Percentiles rank a stretch among this genome's conserved stretches.
Evolutionary conservation across 2,888 invertebrate species (phyloP).

Genomic region (Xestia sexstrigata): DNA sequence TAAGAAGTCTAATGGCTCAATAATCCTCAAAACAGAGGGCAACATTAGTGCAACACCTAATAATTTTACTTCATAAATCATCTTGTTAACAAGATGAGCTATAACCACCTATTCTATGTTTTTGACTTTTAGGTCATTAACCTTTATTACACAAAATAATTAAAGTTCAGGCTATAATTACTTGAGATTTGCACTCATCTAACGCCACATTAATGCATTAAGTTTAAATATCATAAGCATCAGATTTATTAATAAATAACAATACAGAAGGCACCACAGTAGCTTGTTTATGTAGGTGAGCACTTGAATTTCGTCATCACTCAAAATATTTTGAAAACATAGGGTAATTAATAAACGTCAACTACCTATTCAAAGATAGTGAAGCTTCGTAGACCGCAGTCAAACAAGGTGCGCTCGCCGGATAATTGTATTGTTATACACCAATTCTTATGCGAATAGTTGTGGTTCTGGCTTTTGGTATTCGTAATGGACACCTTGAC

Average conservation of each 20-base stretch:
- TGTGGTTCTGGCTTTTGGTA: slow-evolving; percentile 32
- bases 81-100: slow-evolving; percentile 15
- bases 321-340: slow-evolving; percentile 70
- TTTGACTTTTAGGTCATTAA: slow-evolving; percentile 34
- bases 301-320: slow-evolving; percentile 74
- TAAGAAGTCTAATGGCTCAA: background rate
- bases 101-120: background rate
- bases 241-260: slow-evolving; percentile 69
- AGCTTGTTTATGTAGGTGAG: slow-evolving; percentile 65
- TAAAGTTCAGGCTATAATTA: slow-evolving; percentile 37
- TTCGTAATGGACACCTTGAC: slow-evolving; percentile 32
- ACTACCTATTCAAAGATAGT: slow-evolving; percentile 31
- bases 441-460: slow-evolving; percentile 22
- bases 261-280: slow-evolving; percentile 51
- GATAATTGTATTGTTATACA: slow-evolving; percentile 42
- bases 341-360: slow-evolving; percentile 75
- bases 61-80: slow-evolving; percentile 25
- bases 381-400: slow-evolving; percentile 15
- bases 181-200: slow-evolving; percentile 30
- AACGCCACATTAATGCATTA: slow-evolving; percentile 32
- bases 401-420: slow-evolving; percentile 20
- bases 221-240: slow-evolving; percentile 66
- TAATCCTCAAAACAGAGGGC: background rate
- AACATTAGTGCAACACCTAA: slow-evolving; percentile 1
- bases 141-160: slow-evolving; percentile 42